Evolutionary conservation across 2,113 vertebrate genomes (phyloP), one percentile per base, ranked within the genome.

Genomic region (Gorsachius goisagi): DNA sequence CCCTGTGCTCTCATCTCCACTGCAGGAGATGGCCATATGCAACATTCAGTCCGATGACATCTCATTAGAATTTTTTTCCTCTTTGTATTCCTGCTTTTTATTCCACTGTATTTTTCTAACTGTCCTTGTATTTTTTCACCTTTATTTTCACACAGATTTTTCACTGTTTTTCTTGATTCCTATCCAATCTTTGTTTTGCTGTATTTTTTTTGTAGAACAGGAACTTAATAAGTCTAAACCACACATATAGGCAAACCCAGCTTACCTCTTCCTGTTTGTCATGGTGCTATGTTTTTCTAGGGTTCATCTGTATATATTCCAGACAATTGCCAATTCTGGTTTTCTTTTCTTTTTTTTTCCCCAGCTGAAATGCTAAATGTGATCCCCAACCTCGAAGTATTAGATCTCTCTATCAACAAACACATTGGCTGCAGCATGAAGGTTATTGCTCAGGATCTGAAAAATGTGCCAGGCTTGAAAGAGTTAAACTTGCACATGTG

Each of bases 331-430:
- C 11, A 92, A 66, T 87, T 86, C 39, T 66, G 4, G 4, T 88
- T 75, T 88, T 44, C 7, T 49, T 97, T 92, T 72, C 74, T 95
- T 78, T 94, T 74, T 79, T 81, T 74, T 82, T 15, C 0, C 52
- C 66, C 84, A 99, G 99, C 98, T 76, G 94, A 94, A 45, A 72
- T 97, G 23, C 91, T 99, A 68, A 95, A 91, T 16, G 33, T 86
- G 67, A 96, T 98, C 44, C 94, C 97, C 60, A 91, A 92, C 45
- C 98, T 99, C 0, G 96, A 98, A 82, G 95, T 99, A 30, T 95
- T 99, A 93, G 99, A 99, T 77, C 64, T 99, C 64, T 99, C 99
- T 53, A 98, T 98, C 76, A 99, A 99, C 89, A 98, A 97, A 96
- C 97, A 97, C 50, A 94, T 99, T 5, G 93, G 97, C 37, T 95